Evolutionary conservation across 2,797 vertebrate genomes (phyloP).

Genomic region (Eospalax fontanierii): DNA sequence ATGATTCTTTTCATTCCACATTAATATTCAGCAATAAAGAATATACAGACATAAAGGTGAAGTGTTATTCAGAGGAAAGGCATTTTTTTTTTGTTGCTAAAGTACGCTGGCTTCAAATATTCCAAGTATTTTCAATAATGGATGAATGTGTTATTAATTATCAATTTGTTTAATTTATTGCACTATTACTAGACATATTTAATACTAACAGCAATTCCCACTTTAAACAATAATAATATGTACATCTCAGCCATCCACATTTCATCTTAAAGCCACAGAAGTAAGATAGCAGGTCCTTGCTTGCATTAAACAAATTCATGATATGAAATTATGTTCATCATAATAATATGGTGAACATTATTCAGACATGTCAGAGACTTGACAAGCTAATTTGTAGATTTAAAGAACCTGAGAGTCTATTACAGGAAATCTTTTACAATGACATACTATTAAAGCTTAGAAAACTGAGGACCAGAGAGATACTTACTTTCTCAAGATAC

Average conservation of each 20-base stretch:
- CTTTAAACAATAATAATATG: not conserved
- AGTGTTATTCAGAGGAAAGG: not conserved
- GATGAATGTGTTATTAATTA: not conserved
- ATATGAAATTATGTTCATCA: constrained; percentile 45
- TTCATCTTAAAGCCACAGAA: not conserved
- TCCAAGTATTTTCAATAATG: not conserved
- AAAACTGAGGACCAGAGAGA: constrained; percentile 13
- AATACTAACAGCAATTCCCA: not conserved
- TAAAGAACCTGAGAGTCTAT: constrained; percentile 53
- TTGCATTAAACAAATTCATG: constrained; percentile 52
- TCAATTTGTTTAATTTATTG: not conserved
- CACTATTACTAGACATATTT: not conserved
- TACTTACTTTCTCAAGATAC: constrained; percentile 56
- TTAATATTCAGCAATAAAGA: not conserved
- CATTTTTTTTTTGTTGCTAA: not conserved
- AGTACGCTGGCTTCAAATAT: not conserved
- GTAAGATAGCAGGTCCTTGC: not conserved
- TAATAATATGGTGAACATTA: constrained; percentile 51
- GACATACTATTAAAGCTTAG: constrained; percentile 7
- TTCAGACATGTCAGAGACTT: constrained; percentile 39
- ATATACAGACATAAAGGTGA: not conserved
- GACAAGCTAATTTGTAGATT: constrained; percentile 60
- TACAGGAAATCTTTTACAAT: constrained; percentile 32
- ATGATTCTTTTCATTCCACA: not conserved
- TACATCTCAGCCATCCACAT: not conserved